Evolutionary conservation across 2,888 invertebrate species (phyloP).

Genomic region (Halictus quadricinctus): DNA sequence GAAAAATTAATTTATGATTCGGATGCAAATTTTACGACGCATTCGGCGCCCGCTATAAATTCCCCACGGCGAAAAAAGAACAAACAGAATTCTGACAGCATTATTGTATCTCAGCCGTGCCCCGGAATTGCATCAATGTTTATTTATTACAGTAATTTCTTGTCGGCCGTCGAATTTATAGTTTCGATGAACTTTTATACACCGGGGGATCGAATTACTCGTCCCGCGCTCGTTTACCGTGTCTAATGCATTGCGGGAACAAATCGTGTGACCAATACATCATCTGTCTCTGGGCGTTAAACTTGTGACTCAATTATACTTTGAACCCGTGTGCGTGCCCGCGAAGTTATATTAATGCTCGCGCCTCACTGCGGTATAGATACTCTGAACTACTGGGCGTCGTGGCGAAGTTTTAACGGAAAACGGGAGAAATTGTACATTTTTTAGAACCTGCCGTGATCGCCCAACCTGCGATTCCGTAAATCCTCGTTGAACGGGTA

Average conservation of each 20-base stretch:
- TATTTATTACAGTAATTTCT: slow-evolving; percentile 46
- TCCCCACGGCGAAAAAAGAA: neutral
- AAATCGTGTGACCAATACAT: slow-evolving; percentile 52
- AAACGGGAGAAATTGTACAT: slow-evolving; percentile 37
- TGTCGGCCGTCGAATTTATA: slow-evolving; percentile 39
- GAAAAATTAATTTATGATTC: neutral
- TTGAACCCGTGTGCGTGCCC: slow-evolving; percentile 2
- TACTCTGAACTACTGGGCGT: neutral
- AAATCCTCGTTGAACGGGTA: neutral
- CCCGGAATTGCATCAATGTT: slow-evolving; percentile 29
- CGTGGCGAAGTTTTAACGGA: slow-evolving; percentile 15
- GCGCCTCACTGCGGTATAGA: neutral
- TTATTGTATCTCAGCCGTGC: slow-evolving; percentile 30
- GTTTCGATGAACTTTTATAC: slow-evolving; percentile 5
- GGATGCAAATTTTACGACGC: slow-evolving; percentile 1
- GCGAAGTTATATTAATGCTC: slow-evolving; percentile 20
- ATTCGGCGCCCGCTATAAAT: slow-evolving; percentile 18
- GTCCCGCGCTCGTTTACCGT: slow-evolving; percentile 18
- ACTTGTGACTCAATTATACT: slow-evolving; percentile 52
- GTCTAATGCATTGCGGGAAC: slow-evolving; percentile 33
- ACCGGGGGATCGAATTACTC: slow-evolving; percentile 18
- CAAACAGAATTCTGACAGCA: slow-evolving; percentile 27
- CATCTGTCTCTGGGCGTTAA: slow-evolving; percentile 55
- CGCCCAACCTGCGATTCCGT: neutral
- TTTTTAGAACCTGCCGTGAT: neutral